Base-by-base conservation (phyloP, 1,140 invertebrate species). In the Nomia melanderi region DNA sequence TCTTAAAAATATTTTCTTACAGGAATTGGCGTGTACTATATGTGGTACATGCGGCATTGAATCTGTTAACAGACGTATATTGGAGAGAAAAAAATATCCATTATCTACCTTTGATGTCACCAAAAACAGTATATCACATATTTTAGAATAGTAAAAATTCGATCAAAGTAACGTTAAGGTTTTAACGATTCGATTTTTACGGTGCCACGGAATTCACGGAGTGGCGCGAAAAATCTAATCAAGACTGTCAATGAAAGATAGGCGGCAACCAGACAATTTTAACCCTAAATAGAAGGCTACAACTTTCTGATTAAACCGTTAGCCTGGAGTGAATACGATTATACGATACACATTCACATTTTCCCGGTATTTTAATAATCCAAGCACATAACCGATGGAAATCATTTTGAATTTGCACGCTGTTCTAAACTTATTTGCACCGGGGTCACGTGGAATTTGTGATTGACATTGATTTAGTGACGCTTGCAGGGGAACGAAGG, bases 231-330 rank as follows among this genome's bases (percentile, higher is more conserved):
- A 39, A 62, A 8, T 14, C 14, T 39, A 72, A 62, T 59, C 27
- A 62, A 29, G 56, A 62, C 12, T 62, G 29, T 62, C 33, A 57
- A 12, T 20, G n/a, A 11, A 62, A 72, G 57, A 62, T 39, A 62
- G 60, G 54, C 20, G 54, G 25, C 17, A 56, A 69, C 66, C 33
- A 23, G 71, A 31, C 60, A 65, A 47, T 65, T 54, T 73, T 54
- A 53, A 50, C 25, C 60, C 1, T 31, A 54, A 8, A 54, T 33
- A 64, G 47, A 14, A n/a, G 60, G 20, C 20, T 29, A 1, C 25
- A 65, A 65, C 71, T 73, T 73, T 73, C 63, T 73, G 71, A 73
- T 73, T 73, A 73, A 73, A 73, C 60, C 71, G 31, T 20, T 73
- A 47, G 71, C 12, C 31, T 25, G 53, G 25, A 65, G 65, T 62